Evolutionary conservation across 2,113 vertebrate species (phyloP), one percentile per base, ranked within the genome.

Genomic region (Pygoscelis adeliae): DNA sequence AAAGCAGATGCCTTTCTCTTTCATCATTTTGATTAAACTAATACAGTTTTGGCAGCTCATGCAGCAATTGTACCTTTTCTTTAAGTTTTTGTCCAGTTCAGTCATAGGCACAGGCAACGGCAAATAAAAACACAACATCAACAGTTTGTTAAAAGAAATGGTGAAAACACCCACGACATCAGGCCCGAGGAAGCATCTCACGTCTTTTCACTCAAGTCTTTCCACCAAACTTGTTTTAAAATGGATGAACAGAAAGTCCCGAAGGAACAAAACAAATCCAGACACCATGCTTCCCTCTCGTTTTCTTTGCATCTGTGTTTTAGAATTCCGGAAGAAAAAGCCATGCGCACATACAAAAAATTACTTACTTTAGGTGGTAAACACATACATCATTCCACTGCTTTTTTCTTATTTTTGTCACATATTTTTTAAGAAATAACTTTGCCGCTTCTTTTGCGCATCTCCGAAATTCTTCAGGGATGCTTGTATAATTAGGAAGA

Each of bases 211-310:
- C 38, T 77, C 42, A 65, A 53, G 27, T 74, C 38, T n/a, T 93
- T 70, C 56, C 36, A 72, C 32, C 50, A 93, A 85, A 69, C 12
- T 87, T 50, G 23, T 83, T 94, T 89, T 32, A 72, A 95, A 90
- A 92, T 6, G 40, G 53, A n/a, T 6, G 4, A 79, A 72, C 34
- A 87, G 38, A 89, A 89, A 96, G n/a, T 76, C 44, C 29, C 69
- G 36, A 95, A 91, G 66, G 72, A 95, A 52, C 38, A 83, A 85
- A 91, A 34, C 69, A 84, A 87, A 89, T 82, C 61, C 47, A 92
- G 84, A 65, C 38, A 78, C 14, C 25, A 36, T 0, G 0, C 16
- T 79, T 82, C 55, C 44, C 25, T 61, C 56, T 92, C 17, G 83
- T 85, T 82, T 95, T 76, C 65, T 82, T 91, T 58, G 16, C 38